Base-by-base conservation (phyloP, 2,797 vertebrate genomes). In the Gymnothorax javanicus region DNA sequence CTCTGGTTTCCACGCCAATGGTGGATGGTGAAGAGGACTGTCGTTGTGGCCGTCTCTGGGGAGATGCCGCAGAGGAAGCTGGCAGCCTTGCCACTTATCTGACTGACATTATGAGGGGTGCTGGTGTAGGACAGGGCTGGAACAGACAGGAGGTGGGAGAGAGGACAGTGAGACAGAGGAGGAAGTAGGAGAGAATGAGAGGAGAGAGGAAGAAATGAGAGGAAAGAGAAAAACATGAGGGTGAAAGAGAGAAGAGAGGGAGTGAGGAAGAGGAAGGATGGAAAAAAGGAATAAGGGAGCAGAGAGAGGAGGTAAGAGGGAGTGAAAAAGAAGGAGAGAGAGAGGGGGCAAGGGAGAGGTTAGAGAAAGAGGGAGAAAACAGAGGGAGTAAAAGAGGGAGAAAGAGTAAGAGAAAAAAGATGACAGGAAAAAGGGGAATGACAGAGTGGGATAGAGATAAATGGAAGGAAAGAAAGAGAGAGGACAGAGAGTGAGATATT, bases 81-180 rank as follows among this genome's bases (percentile, higher is more conserved):
- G 54, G 87, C 83, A 0, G 88, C 75, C 85, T 90, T 88, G 4
- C 91, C 88, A 5, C 54, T 85, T 50, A 54, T 69, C 9, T 86
- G 54, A 2, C 89, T 90, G n/a, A 89, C 9, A 69, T 91, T 93
- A 1, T 23, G 17, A n/a, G 91, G 92, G 20, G 15, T 8, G 1
- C 15, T 54, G 17, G 23, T 79, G 87, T 84, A 87, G 13, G 0
- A 15, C 13, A 58, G 81, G 67, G 54, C 33, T 86, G 85, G 73
- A 27, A 1, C 33, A 43, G 33, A 43, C 33, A 43, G 54, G 25
- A 8, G 83, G 15, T 15, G 62, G 33, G 59, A 73, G 17, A 23
- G 50, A 77, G 1, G 33, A 43, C 33, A 43, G 33, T 43, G 33
- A 43, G 33, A 43, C 33, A 43, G 33, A 43, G 33, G 8, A 1